A percentile compares a stretch with the other conserved stretches of the same genome.
Evolutionary conservation across 2,113 vertebrate genomes (phyloP).

Genomic region (Mesoclemmys tuberculata): DNA sequence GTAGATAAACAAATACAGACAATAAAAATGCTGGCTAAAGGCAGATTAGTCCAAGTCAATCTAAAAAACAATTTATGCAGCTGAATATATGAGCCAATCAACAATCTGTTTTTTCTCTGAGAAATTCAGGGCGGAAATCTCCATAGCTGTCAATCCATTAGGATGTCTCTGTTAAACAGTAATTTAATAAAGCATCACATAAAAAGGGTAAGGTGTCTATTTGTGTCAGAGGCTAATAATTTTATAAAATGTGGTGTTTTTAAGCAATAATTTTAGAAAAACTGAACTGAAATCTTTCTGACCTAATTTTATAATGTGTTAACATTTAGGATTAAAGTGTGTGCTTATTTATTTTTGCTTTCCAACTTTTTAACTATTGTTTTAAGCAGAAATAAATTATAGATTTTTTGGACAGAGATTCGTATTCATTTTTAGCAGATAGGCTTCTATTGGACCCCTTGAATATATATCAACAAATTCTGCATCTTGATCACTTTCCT

Average conservation of each 20-base stretch:
- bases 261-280: conserved; percentile 13
- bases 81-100: conserved; percentile 56
- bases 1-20: conserved; percentile 65
- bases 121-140: conserved; percentile 66
- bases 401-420: neutral
- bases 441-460: neutral
- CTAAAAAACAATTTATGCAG: conserved; percentile 57
- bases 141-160: conserved; percentile 31
- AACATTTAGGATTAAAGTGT: neutral
- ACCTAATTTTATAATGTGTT: neutral
- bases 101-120: conserved; percentile 29
- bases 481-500: neutral
- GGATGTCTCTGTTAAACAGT: conserved; percentile 26
- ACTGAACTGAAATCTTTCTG: neutral
- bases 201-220: conserved; percentile 39
- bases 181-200: conserved; percentile 35
- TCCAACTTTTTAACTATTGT: neutral
- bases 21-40: conserved; percentile 62
- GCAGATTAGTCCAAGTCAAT: conserved; percentile 67
- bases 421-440: neutral
- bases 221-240: conserved; percentile 27
- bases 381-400: neutral
- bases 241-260: neutral
- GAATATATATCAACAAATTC: neutral
- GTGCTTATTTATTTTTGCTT: neutral